A percentile compares a stretch with the other conserved stretches of the same genome.
Evolutionary conservation across 2,113 vertebrate genomes (phyloP).

Genomic region (Podarcis muralis): DNA sequence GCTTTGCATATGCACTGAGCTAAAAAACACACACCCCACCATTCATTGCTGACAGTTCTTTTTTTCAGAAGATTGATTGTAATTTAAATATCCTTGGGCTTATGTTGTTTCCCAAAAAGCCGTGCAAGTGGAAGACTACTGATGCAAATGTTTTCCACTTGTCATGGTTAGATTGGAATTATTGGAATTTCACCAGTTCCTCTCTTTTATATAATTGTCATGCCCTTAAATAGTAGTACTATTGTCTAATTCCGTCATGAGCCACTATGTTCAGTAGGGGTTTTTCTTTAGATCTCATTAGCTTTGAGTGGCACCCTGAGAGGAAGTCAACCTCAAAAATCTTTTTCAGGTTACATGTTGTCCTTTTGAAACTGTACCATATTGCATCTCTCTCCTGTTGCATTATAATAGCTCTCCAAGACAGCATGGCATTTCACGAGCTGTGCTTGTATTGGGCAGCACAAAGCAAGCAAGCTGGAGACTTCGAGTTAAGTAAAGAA

Average conservation of each 20-base stretch:
- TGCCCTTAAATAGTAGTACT: not conserved
- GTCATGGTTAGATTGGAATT: not conserved
- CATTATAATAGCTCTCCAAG: not conserved
- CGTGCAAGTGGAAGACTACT: not conserved
- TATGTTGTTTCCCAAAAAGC: not conserved
- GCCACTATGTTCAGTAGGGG: not conserved
- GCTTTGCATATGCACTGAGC: not conserved
- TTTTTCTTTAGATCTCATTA: not conserved
- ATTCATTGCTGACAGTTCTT: not conserved
- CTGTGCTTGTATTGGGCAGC: not conserved
- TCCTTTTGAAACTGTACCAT: not conserved
- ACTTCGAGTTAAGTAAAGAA: not conserved
- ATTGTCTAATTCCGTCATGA: not conserved
- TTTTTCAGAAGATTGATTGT: not conserved
- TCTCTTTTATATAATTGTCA: not conserved
- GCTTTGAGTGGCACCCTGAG: not conserved
- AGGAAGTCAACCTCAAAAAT: not conserved
- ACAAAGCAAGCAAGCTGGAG: constrained; percentile 18
- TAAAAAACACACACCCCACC: too few species aligned
- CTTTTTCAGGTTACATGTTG: not conserved
- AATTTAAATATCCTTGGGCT: not conserved
- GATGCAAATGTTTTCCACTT: not conserved
- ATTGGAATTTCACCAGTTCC: too few species aligned
- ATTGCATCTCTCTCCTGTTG: not conserved
- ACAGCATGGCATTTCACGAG: not conserved